Evolutionary conservation across 1,140 invertebrate species (phyloP), one percentile per base, ranked within the genome.

Genomic region (Cylas formicarius): DNA sequence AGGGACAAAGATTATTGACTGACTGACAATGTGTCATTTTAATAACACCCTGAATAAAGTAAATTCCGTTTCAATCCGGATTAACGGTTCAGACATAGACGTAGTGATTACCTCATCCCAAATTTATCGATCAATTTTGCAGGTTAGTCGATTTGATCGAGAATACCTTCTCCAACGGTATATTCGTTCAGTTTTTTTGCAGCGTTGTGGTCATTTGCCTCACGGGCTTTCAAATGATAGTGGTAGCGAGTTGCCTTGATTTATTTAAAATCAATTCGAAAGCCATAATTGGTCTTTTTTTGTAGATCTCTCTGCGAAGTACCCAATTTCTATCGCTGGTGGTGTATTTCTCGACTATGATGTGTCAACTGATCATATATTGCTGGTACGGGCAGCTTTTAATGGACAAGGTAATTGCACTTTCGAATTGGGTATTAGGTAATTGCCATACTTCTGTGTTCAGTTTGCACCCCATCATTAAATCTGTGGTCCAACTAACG

Each of bases 311-410:
- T 23, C 26, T 42, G 16, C 24, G 35, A 44, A 52, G 42, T 27
- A 35, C 43, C 5, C 39, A 57, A 24, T 48, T 52, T 18, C 22
- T 45, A 7, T 40, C 43, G 14, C 18, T 52, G 5, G 22, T 55
- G 3, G 23, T 48, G n/a, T 57, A 57, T 43, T 48, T 57, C 16
- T 29, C 28, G 8, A 52, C 46, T 33, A 55, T 55, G 42, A 47
- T 45, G 34, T 50, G 27, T 17, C 55, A 57, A 50, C 14, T 57
- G 18, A 42, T 45, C 5, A 45, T 57, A 24, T 57, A 55, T 41
- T 55, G 55, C 33, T 57, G 55, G 55, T 53, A 55, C 33, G 55
- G 55, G 2, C 55, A 57, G 14, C 23, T 48, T 14, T 44, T 51
- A 24, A 44, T 51, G 37, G 39, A 51, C 17, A 44, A 47, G 32